Conservation (phyloP, 2,797 vertebrate species). For the Nannoperca australis region DNA sequence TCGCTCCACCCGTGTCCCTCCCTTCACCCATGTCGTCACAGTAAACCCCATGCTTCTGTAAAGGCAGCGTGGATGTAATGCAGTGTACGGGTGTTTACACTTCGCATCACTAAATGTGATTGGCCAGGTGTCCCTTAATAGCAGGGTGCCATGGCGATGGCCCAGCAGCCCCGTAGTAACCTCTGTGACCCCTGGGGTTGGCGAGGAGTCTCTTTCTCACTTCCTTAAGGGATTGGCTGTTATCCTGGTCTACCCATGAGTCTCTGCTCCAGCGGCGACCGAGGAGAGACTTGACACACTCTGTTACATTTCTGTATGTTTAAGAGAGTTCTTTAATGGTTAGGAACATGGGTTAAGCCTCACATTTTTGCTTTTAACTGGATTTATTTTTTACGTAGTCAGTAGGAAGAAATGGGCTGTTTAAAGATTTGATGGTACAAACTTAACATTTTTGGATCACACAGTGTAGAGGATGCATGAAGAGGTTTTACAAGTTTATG, state of each 20-base stretch:
- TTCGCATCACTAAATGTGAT: conserved; percentile 50
- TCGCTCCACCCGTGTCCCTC: not conserved
- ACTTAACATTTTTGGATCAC: not conserved
- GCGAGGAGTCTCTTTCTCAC: conserved; percentile 74
- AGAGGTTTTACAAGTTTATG: not conserved
- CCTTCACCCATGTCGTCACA: not conserved
- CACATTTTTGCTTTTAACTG: not conserved
- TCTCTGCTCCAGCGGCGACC: conserved; percentile 54
- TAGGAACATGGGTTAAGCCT: not conserved
- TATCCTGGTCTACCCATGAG: conserved; percentile 72
- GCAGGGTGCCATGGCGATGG: conserved; percentile 73
- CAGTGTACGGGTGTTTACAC: conserved; percentile 68
- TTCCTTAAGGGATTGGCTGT: conserved; percentile 76
- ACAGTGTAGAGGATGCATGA: not conserved
- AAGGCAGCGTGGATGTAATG: conserved; percentile 1
- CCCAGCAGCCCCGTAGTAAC: conserved; percentile 72
- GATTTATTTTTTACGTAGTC: not conserved
- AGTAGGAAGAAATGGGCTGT: not conserved
- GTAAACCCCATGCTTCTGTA: conserved; percentile 1
- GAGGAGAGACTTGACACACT: conserved; percentile 39
- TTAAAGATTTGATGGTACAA: not conserved
- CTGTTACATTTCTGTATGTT: conserved; percentile 43
- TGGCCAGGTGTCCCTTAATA: conserved; percentile 71
- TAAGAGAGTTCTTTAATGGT: conserved; percentile 20
- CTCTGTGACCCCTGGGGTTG: conserved; percentile 59